Base-by-base conservation (phyloP, 2,797 vertebrate species). In the Artibeus jamaicensis region DNA sequence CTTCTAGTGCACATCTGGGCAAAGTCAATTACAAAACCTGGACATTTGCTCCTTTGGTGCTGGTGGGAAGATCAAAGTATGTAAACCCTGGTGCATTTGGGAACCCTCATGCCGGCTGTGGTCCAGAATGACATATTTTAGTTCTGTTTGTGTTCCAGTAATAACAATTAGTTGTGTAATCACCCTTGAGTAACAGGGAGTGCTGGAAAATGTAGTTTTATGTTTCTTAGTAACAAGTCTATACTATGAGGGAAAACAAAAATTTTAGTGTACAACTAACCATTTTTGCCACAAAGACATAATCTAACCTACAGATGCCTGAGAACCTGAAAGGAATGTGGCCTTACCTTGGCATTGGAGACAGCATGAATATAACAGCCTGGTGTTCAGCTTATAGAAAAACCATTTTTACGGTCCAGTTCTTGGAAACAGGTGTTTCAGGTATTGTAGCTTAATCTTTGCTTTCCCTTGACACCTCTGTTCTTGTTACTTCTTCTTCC, bases 401-500 rank as follows among this genome's bases (percentile, higher is more conserved):
- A 82, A 82, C 32, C 37, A 89, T 44, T 82, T 93, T 76, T 86
- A 83, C 83, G 68, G 2, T 42, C 6, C 29, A 77, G 34, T 67
- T 91, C 26, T 90, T 93, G 24, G 78, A 32, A 86, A 78, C 18
- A 83, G 53, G 3, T 59, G 74, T 84, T 94, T 92, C 39, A 68
- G 44, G 11, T 93, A 12, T 96, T 89, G 86, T 37, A 91, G 24
- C n/a, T 73, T 88, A 81, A 42, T 79, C 11, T 79, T 86, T 93
- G n/a, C 29, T 92, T 77, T 90, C 19, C n/a, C 1, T 82, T 78
- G 18, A 78, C 9, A 1, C 26, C 37, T 94, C 5, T 32, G 74
- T 95, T 86, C 68, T 77, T 90, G 68, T 46, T 93, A 78, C 10
- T 85, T 29, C 59, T 78, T 34, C 34, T 16, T 50, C 39, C 12